Percentiles rank a stretch among this genome's conserved stretches.
These are phyloP conservation scores for Eulemur rufifrons DNA, from an alignment of 2,113 vertebrate genomes.

Conservation along the genomic window DNA sequence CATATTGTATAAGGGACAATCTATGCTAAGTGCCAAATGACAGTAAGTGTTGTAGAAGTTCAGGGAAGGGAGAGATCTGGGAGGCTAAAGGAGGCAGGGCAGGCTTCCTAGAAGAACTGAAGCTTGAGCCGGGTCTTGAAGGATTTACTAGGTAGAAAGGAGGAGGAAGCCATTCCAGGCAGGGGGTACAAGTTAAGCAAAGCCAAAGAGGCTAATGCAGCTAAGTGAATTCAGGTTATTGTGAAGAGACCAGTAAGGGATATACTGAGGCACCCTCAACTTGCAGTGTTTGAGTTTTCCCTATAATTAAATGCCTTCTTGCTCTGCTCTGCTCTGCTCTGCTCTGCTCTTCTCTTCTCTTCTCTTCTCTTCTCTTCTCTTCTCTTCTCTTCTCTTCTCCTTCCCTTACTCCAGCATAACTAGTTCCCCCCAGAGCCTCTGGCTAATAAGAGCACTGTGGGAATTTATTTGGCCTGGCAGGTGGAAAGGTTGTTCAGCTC, in stretches of 20 bases:
- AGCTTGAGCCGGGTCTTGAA: background rate
- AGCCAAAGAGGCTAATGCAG: background rate
- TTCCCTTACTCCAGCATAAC: background rate
- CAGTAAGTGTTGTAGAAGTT: background rate
- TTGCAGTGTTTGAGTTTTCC: background rate
- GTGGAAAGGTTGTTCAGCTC: background rate
- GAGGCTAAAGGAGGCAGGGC: background rate
- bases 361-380: background rate
- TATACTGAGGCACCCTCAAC: background rate
- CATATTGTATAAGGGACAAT: background rate
- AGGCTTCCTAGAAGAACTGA: conserved; percentile 18
- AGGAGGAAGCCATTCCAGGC: background rate
- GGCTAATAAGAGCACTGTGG: background rate
- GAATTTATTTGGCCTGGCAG: background rate
- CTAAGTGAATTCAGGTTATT: conserved; percentile 23
- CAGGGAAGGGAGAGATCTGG: background rate
- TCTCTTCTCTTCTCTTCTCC: background rate
- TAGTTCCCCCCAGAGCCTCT: background rate
- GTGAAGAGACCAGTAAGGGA: background rate
- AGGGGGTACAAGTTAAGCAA: background rate
- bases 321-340: background rate
- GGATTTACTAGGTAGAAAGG: background rate
- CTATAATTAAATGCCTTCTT: background rate
- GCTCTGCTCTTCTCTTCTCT: background rate
- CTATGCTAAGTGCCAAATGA: background rate